These are phyloP conservation scores for Poecilobothrus nobilitatus DNA, from an alignment of 2,888 invertebrate genomes.

Conservation along the genomic window DNA sequence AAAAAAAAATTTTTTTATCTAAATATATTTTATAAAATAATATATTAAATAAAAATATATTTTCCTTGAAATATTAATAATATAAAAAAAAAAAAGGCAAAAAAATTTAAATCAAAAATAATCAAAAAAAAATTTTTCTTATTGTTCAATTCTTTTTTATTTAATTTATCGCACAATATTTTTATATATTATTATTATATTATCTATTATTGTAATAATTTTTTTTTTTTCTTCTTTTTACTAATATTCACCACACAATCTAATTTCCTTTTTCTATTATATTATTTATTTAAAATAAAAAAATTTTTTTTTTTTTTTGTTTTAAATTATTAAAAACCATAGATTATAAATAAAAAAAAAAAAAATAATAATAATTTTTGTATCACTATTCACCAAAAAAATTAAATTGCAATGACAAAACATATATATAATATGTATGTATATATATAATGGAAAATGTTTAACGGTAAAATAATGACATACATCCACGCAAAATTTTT, in stretches of 20 bases:
- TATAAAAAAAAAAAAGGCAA: too few relatives aligned
- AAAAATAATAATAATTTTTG: not conserved
- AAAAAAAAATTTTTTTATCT: not conserved
- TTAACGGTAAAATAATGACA: not conserved
- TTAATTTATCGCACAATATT: not conserved
- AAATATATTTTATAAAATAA: too few relatives aligned
- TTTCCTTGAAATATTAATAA: too few relatives aligned
- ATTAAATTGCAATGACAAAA: not conserved
- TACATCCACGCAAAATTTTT: not conserved
- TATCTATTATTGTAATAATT: not conserved
- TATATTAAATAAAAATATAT: too few relatives aligned
- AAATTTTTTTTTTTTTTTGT: not conserved
- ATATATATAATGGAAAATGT: not conserved
- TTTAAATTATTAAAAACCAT: not conserved
- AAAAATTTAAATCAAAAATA: too few relatives aligned
- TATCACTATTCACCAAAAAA: not conserved
- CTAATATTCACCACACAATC: too few relatives aligned
- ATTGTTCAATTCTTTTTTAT: not conserved
- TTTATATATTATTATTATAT: not conserved
- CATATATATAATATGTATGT: too few relatives aligned
- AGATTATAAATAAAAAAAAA: too few relatives aligned
- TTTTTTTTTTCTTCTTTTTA: too few relatives aligned
- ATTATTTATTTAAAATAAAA: too few relatives aligned
- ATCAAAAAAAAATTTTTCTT: too few relatives aligned
- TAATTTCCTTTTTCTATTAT: too few relatives aligned